These are phyloP conservation scores for Sebastes minor DNA, from an alignment of 2,797 vertebrate genomes.

Conservation along the genomic window DNA sequence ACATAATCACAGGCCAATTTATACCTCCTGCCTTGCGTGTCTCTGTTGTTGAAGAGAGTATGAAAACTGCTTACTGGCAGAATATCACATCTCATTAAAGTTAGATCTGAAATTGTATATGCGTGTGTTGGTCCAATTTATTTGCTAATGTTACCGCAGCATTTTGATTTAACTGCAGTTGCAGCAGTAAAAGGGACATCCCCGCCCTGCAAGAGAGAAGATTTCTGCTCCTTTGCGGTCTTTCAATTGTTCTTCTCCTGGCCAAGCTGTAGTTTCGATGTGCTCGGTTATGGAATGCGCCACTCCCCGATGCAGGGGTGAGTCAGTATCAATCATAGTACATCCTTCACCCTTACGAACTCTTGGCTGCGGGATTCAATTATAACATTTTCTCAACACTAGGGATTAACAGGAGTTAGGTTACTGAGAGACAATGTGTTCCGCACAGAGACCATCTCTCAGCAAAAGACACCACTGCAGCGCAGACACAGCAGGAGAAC, in stretches of 20 bases:
- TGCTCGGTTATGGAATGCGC: constrained; percentile 63
- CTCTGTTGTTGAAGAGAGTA: not conserved
- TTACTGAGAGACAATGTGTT: constrained; percentile 58
- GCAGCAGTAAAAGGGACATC: constrained; percentile 10
- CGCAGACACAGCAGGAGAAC: not conserved
- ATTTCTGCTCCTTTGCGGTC: constrained; percentile 11
- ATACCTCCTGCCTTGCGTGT: not conserved
- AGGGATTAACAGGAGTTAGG: constrained; percentile 60
- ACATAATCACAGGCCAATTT: not conserved
- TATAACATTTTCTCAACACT: constrained; percentile 49
- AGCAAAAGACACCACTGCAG: constrained; percentile 29
- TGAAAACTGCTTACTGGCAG: constrained; percentile 3
- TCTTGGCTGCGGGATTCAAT: constrained; percentile 19
- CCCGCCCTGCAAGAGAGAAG: not conserved
- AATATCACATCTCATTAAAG: not conserved
- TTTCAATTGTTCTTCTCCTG: constrained; percentile 19
- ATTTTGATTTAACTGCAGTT: constrained; percentile 5
- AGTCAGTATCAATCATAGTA: constrained; percentile 45
- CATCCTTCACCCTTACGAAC: constrained; percentile 36
- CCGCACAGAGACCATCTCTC: constrained; percentile 22
- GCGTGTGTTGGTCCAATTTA: not conserved
- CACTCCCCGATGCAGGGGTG: constrained; percentile 56
- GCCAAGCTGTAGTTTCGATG: constrained; percentile 43
- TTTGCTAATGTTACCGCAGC: not conserved
- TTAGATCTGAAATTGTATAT: not conserved